Conservation (phyloP, 1,140 invertebrate genomes). For the Pachyrhynchus sulphureomaculatus region DNA sequence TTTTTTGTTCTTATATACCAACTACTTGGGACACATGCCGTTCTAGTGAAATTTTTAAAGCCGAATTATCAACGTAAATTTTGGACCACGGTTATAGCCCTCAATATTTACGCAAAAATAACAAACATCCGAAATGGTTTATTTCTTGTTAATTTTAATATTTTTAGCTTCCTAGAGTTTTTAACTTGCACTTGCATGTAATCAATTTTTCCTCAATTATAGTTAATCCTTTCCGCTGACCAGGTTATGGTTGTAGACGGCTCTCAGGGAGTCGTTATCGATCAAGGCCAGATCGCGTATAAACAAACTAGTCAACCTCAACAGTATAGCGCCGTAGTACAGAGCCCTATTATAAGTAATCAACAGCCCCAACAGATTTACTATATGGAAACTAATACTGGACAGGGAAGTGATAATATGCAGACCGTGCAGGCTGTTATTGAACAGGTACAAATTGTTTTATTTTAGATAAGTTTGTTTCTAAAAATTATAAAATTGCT, state of each 20-base stretch:
- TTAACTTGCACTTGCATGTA: too few species aligned
- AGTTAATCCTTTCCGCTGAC: constrained; percentile 38
- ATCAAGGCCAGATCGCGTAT: constrained; percentile 11
- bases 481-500: too few species aligned
- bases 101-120: too few species aligned
- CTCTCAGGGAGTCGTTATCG: constrained; percentile 28
- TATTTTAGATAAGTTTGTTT: neutral
- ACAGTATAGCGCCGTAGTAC: constrained; percentile 9
- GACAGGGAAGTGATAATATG: neutral
- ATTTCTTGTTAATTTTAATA: too few species aligned
- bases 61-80: too few species aligned
- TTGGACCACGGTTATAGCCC: too few species aligned
- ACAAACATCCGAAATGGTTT: too few species aligned
- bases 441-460: constrained; percentile 8
- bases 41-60: too few species aligned
- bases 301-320: neutral
- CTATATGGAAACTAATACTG: constrained; percentile 21
- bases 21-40: too few species aligned
- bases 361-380: constrained; percentile 19
- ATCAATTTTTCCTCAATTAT: constrained; percentile 11
- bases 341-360: constrained; percentile 4
- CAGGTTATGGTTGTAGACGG: constrained; percentile 43
- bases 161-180: too few species aligned
- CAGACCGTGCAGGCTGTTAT: constrained; percentile 15
- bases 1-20: too few species aligned